A percentile compares a stretch with the other conserved stretches of the same genome.
Conservation (phyloP, 2,888 invertebrate genomes). For the Ochropleura plecta region DNA sequence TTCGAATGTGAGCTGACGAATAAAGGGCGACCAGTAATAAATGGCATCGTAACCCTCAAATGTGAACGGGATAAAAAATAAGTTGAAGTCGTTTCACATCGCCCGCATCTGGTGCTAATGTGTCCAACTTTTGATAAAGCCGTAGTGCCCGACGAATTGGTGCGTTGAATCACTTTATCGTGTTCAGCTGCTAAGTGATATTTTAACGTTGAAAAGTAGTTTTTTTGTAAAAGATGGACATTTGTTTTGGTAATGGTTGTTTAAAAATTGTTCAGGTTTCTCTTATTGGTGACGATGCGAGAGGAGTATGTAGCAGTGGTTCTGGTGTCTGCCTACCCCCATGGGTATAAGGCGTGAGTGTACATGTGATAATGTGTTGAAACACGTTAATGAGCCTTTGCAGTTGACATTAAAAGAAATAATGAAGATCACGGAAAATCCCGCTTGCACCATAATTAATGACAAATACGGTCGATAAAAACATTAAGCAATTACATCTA, state of each 20-base stretch:
- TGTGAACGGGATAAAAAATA: constrained; percentile 74
- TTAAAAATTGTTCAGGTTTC: not conserved
- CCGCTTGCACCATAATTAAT: not conserved
- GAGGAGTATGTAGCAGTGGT: too few species aligned
- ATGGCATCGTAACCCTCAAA: constrained; percentile 69
- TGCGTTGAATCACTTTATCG: constrained; percentile 75
- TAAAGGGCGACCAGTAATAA: constrained; percentile 64
- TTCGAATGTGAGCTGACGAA: constrained; percentile 39
- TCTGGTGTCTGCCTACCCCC: too few species aligned
- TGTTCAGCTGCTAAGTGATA: constrained; percentile 69
- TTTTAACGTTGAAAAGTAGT: constrained; percentile 54
- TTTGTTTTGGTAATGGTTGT: not conserved
- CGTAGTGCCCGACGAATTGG: constrained; percentile 76
- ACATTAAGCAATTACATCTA: not conserved
- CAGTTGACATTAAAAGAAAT: too few species aligned
- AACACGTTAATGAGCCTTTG: not conserved
- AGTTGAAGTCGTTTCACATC: constrained; percentile 71
- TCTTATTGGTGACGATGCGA: too few species aligned
- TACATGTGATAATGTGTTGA: too few species aligned
- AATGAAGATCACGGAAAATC: too few species aligned
- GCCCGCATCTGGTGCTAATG: constrained; percentile 81
- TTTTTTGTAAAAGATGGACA: constrained; percentile 17
- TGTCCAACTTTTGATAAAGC: constrained; percentile 84
- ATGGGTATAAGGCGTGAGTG: too few species aligned
- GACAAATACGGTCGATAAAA: not conserved